A percentile compares a stretch with the other conserved stretches of the same genome.
These are phyloP conservation scores for Todus mexicanus DNA, from an alignment of 2,797 vertebrate genomes.

Conservation along the genomic window DNA sequence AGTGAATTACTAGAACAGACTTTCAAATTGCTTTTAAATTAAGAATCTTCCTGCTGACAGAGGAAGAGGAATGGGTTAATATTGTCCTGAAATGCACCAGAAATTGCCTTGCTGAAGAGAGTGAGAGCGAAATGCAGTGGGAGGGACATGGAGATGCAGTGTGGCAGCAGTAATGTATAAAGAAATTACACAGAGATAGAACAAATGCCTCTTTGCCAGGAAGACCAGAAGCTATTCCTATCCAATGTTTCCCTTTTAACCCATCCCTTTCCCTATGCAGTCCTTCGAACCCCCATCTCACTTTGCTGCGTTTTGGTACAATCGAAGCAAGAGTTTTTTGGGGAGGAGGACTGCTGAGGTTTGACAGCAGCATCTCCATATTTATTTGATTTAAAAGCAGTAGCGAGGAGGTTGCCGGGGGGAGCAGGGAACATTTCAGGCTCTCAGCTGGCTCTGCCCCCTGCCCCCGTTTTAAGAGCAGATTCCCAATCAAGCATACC, in stretches of 20 bases:
- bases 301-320: background rate
- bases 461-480: constrained; percentile 42
- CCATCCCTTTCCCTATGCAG: background rate
- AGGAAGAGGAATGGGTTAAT: constrained; percentile 60
- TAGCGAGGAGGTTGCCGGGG: background rate
- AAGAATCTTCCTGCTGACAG: background rate
- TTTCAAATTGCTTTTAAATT: constrained; percentile 11
- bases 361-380: constrained; percentile 40
- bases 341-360: background rate
- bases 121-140: constrained; percentile 56
- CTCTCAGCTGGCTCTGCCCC: constrained; percentile 23
- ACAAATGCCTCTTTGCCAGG: constrained; percentile 52
- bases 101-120: constrained; percentile 57
- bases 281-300: background rate
- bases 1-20: background rate
- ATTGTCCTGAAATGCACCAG: constrained; percentile 69
- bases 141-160: constrained; percentile 57
- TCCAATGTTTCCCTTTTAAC: constrained; percentile 22
- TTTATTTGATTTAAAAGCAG: constrained; percentile 48
- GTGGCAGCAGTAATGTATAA: constrained; percentile 63
- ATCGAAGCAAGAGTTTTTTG: background rate
- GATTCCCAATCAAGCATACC: constrained; percentile 35
- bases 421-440: constrained; percentile 31
- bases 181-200: constrained; percentile 59
- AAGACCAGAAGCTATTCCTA: constrained; percentile 44